Conservation (phyloP, 2,797 vertebrate species). For the Amazonetta brasiliensis region DNA sequence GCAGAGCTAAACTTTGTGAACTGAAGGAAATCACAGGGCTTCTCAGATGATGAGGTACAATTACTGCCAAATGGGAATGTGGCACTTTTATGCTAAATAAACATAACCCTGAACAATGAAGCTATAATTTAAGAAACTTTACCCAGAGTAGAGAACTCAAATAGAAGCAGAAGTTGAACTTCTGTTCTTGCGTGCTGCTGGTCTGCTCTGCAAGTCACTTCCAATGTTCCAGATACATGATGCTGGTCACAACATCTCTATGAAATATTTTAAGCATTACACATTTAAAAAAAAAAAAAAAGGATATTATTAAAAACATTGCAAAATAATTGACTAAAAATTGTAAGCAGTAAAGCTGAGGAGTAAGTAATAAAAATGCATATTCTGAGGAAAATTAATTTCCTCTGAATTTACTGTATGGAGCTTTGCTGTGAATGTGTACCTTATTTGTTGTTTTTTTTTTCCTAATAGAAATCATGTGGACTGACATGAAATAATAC, state of each 20-base stretch:
- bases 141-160: background rate
- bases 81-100: background rate
- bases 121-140: background rate
- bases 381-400: background rate
- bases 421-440: background rate
- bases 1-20: background rate
- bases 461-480: background rate
- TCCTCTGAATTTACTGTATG: background rate
- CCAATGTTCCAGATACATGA: rapidly evolving
- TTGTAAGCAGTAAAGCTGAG: background rate
- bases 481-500: background rate
- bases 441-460: background rate
- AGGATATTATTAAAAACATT: background rate
- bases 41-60: background rate
- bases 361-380: background rate
- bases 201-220: background rate
- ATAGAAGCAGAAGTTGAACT: background rate
- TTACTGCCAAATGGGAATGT: background rate
- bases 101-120: background rate
- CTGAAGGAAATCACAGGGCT: background rate
- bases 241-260: background rate
- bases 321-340: background rate
- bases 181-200: background rate
- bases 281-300: background rate
- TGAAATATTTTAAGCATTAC: background rate